These are phyloP conservation scores for Lanius ludovicianus DNA, from an alignment of 2,113 vertebrate species.

Conservation along the genomic window DNA sequence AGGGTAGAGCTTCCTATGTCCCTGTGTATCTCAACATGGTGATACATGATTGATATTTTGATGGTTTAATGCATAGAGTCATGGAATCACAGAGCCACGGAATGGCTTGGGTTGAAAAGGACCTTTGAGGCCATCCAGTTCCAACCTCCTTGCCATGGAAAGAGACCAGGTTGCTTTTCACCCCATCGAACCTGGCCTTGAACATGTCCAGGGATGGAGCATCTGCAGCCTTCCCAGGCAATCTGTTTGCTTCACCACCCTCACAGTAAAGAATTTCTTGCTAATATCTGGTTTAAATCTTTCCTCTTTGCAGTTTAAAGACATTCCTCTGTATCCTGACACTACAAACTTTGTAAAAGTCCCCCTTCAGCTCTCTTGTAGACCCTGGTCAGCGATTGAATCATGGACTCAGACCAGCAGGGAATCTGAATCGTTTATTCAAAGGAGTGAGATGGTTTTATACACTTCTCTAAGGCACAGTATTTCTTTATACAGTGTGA, in stretches of 20 bases:
- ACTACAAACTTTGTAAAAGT: background rate
- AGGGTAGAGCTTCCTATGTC: background rate
- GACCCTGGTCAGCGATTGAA: background rate
- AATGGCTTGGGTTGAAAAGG: background rate
- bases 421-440: too few species aligned
- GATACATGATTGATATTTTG: background rate
- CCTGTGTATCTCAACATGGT: background rate
- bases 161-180: background rate
- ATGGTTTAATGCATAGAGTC: background rate
- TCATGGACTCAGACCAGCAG: too few species aligned
- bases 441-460: too few species aligned
- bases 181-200: background rate
- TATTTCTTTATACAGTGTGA: too few species aligned
- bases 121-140: background rate
- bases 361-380: background rate
- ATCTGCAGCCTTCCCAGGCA: background rate
- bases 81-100: background rate
- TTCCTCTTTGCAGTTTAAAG: background rate
- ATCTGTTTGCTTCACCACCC: background rate
- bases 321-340: background rate
- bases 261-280: background rate
- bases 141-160: background rate
- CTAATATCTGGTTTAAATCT: background rate
- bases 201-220: background rate
- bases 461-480: too few species aligned